Base-by-base conservation (phyloP, 1,140 invertebrate genomes). In the Sarcophaga peregrina region DNA sequence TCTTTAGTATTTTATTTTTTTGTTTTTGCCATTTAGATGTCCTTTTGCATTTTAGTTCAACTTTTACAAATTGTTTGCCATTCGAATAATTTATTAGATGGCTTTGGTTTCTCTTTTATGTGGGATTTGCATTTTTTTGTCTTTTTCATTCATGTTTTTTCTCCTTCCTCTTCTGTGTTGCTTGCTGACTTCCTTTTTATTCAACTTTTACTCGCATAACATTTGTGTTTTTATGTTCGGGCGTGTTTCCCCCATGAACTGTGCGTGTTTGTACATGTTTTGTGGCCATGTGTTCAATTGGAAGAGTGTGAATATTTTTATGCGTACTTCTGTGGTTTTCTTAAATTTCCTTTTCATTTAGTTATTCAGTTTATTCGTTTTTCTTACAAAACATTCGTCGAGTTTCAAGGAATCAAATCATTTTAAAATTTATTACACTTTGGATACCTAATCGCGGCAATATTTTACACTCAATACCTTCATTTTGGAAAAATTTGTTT, bases 41-140 rank as follows among this genome's bases (percentile, higher is more conserved):
- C 75, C 75, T 78, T 78, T 78, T 20, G 46, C 48, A 78, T 78
- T 78, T 37, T 78, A 78, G 75, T 50, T 78, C 75, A 78, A 78
- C 75, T 78, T 78, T 78, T 78, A 78, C 75, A 78, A 78, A 78
- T 78, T 78, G 75, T 78, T 78, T 78, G 75, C 75, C 75, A 78
- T 78, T 78, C n/a, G 75, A 78, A 78, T 78, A 78, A 78, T 78
- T 78, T 78, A 78, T 78, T 78, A 78, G 75, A 78, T 78, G 47
- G 75, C 75, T 78, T 78, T 78, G 75, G 75, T 78, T 78, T 78
- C 54, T 78, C 75, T 78, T 78, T 78, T 78, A 78, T 78, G 75
- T 78, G 75, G 75, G 75, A 50, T 78, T 78, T 78, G 47, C 50
- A 50, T 78, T 15, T 52, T 78, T 78, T 78, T 50, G 75, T 52